These are phyloP conservation scores for Myathropa florea DNA, from an alignment of 2,888 invertebrate species.

Conservation along the genomic window DNA sequence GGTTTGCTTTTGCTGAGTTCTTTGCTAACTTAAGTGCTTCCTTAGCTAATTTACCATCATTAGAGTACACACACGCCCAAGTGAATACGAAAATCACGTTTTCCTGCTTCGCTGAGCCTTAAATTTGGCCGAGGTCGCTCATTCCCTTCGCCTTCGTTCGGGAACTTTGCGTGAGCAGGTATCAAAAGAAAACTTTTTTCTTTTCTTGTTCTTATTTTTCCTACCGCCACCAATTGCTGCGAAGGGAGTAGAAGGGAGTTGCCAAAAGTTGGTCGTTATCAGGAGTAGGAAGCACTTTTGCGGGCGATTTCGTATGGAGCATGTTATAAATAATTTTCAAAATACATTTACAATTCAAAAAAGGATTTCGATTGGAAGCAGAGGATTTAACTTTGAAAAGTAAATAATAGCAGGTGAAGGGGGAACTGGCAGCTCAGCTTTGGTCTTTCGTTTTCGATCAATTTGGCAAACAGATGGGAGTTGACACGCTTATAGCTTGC, in stretches of 20 bases:
- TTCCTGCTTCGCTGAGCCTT: slow-evolving; percentile 28
- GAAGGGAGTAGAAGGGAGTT: neutral
- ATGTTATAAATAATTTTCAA: slow-evolving; percentile 9
- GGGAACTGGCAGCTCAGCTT: neutral
- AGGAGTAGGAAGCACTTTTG: neutral
- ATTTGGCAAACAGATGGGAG: neutral
- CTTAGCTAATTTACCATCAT: slow-evolving; percentile 42
- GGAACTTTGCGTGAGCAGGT: slow-evolving; percentile 22
- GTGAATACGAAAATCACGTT: slow-evolving; percentile 44
- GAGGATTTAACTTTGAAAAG: slow-evolving; percentile 8
- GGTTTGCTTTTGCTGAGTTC: neutral
- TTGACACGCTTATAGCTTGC: neutral
- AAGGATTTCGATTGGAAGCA: slow-evolving; percentile 6
- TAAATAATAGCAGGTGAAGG: neutral
- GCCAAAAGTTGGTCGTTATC: slow-evolving; percentile 31
- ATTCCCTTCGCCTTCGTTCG: neutral
- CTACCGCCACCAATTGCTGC: neutral
- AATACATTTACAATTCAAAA: slow-evolving; percentile 25
- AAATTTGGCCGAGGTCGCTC: slow-evolving; percentile 9
- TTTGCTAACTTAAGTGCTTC: slow-evolving; percentile 28
- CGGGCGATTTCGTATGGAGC: slow-evolving; percentile 3
- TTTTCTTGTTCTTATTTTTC: neutral
- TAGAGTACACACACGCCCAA: slow-evolving; percentile 37
- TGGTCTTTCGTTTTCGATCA: neutral
- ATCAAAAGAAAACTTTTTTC: neutral